Evolutionary conservation across 2,113 vertebrate genomes (phyloP).

Genomic region (Carollia perspicillata): DNA sequence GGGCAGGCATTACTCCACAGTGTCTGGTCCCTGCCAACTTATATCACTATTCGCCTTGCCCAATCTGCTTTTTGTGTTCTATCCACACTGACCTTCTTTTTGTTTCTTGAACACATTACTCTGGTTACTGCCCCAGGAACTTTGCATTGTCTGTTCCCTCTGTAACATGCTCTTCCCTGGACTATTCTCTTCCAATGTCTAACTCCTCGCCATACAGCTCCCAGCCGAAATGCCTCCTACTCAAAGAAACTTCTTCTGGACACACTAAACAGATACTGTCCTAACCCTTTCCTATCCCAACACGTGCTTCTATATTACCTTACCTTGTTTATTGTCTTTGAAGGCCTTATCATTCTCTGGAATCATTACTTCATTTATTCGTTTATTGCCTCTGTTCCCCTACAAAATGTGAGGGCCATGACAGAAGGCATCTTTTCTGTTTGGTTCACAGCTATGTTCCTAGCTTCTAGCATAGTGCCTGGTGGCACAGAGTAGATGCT

Average conservation of each 20-base stretch:
- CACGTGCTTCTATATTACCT: not conserved
- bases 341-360: not conserved
- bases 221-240: not conserved
- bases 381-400: not conserved
- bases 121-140: not conserved
- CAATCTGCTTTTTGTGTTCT: not conserved
- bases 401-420: not conserved
- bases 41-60: not conserved
- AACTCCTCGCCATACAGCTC: not conserved
- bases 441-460: not conserved
- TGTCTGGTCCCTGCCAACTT: not conserved
- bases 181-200: not conserved
- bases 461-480: not conserved
- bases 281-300: not conserved
- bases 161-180: not conserved
- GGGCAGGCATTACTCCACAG: not conserved
- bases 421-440: not conserved
- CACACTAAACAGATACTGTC: not conserved
- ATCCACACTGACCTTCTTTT: not conserved
- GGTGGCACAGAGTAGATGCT: not conserved
- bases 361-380: not conserved
- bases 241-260: not conserved
- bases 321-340: not conserved
- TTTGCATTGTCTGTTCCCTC: not conserved
- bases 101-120: not conserved